Evolutionary conservation across 2,797 vertebrate genomes (phyloP).

Genomic region (Chelonia mydas): DNA sequence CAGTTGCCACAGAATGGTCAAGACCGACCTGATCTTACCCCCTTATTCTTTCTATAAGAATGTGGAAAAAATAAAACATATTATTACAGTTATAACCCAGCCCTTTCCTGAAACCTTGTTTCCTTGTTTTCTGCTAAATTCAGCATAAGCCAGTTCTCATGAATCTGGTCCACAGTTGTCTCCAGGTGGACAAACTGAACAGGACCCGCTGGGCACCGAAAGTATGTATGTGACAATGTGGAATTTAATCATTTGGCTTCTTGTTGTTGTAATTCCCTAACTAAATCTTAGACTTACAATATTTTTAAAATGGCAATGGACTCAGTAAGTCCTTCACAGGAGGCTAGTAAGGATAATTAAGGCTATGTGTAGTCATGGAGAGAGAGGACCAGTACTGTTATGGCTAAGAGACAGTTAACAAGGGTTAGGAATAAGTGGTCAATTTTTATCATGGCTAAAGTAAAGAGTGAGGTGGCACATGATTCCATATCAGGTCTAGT

Average conservation of each 20-base stretch:
- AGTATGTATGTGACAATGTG: neutral
- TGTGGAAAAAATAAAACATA: neutral
- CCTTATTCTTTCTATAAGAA: neutral
- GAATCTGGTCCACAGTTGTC: neutral
- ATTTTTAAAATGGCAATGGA: no score
- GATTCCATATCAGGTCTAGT: neutral
- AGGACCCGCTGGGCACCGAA: neutral
- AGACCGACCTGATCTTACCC: neutral
- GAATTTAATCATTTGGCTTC: neutral
- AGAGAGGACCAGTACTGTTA: neutral
- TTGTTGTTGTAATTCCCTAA: neutral
- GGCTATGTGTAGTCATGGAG: neutral
- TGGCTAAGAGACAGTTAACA: neutral
- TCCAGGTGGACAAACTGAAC: slow-evolving; percentile 8
- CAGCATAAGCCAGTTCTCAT: neutral
- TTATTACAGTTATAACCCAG: neutral
- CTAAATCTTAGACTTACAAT: neutral
- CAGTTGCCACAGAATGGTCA: neutral
- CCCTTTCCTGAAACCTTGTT: neutral
- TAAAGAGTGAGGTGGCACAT: neutral
- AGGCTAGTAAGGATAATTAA: neutral
- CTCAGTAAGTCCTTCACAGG: neutral
- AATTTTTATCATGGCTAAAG: neutral
- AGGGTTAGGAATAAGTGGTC: neutral
- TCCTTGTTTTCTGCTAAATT: neutral